Base-by-base conservation (phyloP, 2,888 invertebrate genomes). In the Palloptera scutellata region DNA sequence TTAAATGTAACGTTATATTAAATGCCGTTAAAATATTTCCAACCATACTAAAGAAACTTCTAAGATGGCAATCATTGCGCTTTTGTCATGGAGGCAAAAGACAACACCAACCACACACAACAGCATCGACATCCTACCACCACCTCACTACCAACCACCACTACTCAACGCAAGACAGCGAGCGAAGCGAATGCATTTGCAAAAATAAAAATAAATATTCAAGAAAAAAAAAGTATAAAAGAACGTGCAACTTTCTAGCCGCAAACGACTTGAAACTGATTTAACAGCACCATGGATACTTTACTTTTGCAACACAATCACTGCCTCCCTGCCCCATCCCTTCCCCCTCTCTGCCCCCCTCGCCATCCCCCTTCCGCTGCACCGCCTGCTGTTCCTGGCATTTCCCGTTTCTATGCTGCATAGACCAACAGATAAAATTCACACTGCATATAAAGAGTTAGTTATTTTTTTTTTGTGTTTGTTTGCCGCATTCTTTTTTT, bases 401-500 rank as follows among this genome's bases (percentile, higher is more conserved):
- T 30, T 30, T 30, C 30, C 30, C 30, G 30, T 30, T 30, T 30
- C 30, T 30, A 30, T 30, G 30, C 30, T 30, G 30, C 30, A 30
- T 30, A 30, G 30, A 30, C 6, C 30, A 30, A 30, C 6, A 6
- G 30, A 30, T 30, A 30, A 30, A 30, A 30, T 30, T 30, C 30
- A 30, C 30, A 30, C 30, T 30, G 30, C 30, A 30, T 30, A 30
- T 30, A 30, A 4, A 30, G 30, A 30, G 30, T 30, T 30, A 30
- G 30, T 30, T 76, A 72, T 77, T 20, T 57, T 30, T 53, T 42
- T 11, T 12, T 59, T 41, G 42, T 59, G 15, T 20, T 58, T 45
- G 60, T 70, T 72, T 79, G 79, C 79, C 79, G 78, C 79, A 79
- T 80, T 80, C 79, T 78, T 78, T 70, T 30, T n/a, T n/a, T n/a